These are phyloP conservation scores for Oriolus oriolus DNA, from an alignment of 2,113 vertebrate species.

Conservation along the genomic window DNA sequence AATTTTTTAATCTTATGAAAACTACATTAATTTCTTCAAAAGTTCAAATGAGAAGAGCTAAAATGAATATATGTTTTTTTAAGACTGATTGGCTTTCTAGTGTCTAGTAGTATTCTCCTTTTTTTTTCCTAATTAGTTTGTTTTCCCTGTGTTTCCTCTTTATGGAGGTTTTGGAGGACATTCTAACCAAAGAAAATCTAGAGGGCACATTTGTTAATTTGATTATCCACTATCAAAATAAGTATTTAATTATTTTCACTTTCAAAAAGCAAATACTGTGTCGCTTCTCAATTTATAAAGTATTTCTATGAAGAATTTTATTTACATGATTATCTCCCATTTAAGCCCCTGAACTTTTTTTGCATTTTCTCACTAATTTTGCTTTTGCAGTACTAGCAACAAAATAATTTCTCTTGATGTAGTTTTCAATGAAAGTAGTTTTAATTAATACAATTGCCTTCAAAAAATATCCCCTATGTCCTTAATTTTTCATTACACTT, in stretches of 20 bases:
- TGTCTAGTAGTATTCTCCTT: background rate
- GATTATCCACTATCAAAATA: background rate
- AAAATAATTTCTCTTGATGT: background rate
- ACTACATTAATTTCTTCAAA: background rate
- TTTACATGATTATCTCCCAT: background rate
- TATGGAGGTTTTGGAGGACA: background rate
- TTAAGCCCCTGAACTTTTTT: background rate
- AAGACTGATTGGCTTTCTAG: background rate
- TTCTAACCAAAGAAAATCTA: background rate
- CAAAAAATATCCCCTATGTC: background rate
- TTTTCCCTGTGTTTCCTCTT: background rate
- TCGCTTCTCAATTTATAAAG: background rate
- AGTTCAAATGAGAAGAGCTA: fast-evolving
- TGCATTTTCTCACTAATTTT: background rate
- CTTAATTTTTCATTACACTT: background rate
- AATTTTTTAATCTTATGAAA: background rate
- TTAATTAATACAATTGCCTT: background rate
- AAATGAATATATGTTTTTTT: background rate
- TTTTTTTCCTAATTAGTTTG: background rate
- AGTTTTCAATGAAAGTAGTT: background rate
- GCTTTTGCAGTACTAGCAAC: background rate
- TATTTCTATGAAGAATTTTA: background rate
- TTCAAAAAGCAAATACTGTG: background rate
- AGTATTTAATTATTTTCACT: background rate
- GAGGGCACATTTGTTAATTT: background rate